Conservation (phyloP, 2,797 vertebrate genomes). For the Nasua narica region DNA sequence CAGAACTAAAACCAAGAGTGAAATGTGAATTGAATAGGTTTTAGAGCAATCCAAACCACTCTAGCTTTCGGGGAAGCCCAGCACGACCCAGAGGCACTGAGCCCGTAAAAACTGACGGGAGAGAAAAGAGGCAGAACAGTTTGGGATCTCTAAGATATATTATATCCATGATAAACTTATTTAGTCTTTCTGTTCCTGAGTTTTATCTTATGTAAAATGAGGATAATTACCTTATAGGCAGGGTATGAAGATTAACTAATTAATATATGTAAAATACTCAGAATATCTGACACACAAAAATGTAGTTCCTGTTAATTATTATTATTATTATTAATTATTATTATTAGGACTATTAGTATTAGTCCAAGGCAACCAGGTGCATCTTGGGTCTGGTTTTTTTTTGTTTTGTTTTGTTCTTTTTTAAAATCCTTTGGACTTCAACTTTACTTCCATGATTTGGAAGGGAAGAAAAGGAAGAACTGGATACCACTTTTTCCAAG, state of each 20-base stretch:
- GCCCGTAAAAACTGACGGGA: background rate
- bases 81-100: background rate
- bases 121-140: background rate
- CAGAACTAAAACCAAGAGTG: background rate
- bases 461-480: background rate
- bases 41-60: background rate
- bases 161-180: background rate
- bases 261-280: background rate
- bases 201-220: background rate
- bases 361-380: background rate
- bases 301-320: background rate
- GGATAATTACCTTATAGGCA: background rate
- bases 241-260: background rate
- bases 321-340: background rate
- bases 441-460: background rate
- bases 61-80: background rate
- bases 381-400: background rate
- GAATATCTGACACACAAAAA: background rate
- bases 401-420: background rate
- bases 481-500: background rate
- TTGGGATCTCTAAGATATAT: background rate
- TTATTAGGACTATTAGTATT: background rate
- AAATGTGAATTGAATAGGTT: background rate
- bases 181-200: background rate
- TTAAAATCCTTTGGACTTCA: background rate